Evolutionary conservation across 1,140 invertebrate species (phyloP), one percentile per base, ranked within the genome.

Genomic region (Leucophenga varia): DNA sequence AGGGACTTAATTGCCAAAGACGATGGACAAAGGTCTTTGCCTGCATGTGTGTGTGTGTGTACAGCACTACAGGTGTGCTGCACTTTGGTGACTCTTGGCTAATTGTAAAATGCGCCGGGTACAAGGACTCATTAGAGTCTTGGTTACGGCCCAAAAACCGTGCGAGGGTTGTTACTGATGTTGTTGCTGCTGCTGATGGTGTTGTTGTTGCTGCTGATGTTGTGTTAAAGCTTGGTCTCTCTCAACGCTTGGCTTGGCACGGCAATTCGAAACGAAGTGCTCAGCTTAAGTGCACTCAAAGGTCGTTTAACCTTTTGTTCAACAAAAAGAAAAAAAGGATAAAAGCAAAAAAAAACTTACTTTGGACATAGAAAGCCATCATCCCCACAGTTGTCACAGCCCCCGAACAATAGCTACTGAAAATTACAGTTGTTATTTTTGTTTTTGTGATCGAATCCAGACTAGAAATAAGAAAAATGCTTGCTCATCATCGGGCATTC

Each of bases 1-100:
- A 64, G 60, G n/a, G n/a, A 49, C 65, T 65, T 70, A 69, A 69
- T 70, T 65, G 65, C 61, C 55, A 64, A 69, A 67, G 64, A 69
- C 64, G 57, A 54, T 10, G 22, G 50, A n/a, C n/a, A n/a, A n/a
- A n/a, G n/a, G n/a, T n/a, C n/a, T n/a, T n/a, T n/a, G n/a, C n/a
- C n/a, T n/a, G n/a, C n/a, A n/a, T n/a, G n/a, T n/a, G n/a, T n/a
- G n/a, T n/a, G n/a, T n/a, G n/a, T n/a, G n/a, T n/a, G n/a, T 16
- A 19, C 10, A 35, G 52, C 21, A 50, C 47, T 51, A 51, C 48
- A 54, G 52, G 52, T 54, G 48, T 40, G 20, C 32, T 42, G 43
- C 48, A 54, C 52, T 54, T 54, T 38, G 48, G 38, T 42, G 52
- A 46, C 48, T 51, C 32, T 38, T 35, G 48, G 55, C 53, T 57